Percentiles rank a stretch among this genome's conserved stretches.
Conservation (phyloP, 2,797 vertebrate species). For the Myotis planiceps region DNA sequence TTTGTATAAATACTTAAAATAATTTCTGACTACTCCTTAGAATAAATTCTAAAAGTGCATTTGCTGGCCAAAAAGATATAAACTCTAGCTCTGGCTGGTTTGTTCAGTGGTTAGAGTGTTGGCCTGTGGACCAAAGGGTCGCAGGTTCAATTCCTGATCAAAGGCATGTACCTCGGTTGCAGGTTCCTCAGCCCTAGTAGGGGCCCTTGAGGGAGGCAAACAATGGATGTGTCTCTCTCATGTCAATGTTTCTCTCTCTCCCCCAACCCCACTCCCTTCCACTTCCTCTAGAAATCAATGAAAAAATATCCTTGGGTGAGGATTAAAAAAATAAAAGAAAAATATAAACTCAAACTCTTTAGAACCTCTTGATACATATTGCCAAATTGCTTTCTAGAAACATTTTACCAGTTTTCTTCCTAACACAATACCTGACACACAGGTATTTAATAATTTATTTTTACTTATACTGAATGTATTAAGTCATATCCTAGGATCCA, state of each 20-base stretch:
- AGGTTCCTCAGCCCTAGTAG: too few species aligned
- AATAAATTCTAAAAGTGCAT: not conserved
- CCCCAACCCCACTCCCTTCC: too few species aligned
- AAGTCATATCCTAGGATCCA: not conserved
- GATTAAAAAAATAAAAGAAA: too few species aligned
- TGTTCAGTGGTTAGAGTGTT: too few species aligned
- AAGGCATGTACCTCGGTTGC: too few species aligned
- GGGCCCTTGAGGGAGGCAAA: too few species aligned
- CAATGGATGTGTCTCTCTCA: too few species aligned
- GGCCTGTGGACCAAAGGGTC: too few species aligned
- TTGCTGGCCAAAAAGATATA: not conserved
- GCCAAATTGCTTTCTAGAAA: not conserved
- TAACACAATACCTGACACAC: not conserved
- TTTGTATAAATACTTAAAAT: slow-evolving; percentile 3
- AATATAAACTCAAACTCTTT: not conserved
- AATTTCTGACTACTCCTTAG: not conserved
- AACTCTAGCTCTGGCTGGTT: not conserved
- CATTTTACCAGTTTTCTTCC: not conserved
- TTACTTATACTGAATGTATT: not conserved
- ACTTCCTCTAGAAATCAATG: too few species aligned
- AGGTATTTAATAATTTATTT: not conserved
- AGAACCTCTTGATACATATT: not conserved
- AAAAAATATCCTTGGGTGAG: too few species aligned
- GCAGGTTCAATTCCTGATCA: too few species aligned
- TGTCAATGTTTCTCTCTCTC: too few species aligned